A percentile compares a stretch with the other conserved stretches of the same genome.
These are phyloP conservation scores for Chelon auratus DNA, from an alignment of 2,797 vertebrate genomes.

Conservation along the genomic window DNA sequence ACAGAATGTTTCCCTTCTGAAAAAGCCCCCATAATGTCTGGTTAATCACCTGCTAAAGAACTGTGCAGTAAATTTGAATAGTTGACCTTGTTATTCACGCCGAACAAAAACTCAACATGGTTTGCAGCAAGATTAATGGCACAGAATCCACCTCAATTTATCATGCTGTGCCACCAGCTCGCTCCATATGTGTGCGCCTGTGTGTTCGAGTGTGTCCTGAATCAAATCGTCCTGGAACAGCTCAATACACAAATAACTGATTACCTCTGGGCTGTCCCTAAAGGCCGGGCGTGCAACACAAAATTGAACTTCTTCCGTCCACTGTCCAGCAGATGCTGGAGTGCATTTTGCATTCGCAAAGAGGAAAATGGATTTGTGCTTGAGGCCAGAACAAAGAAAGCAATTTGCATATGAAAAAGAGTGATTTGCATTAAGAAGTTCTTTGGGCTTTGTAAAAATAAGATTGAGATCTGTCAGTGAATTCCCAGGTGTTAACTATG, in stretches of 20 bases:
- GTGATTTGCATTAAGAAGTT: conserved; percentile 16
- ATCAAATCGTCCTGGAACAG: conserved; percentile 49
- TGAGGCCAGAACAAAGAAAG: conserved; percentile 6
- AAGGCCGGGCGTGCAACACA: conserved; percentile 24
- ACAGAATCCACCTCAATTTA: conserved; percentile 49
- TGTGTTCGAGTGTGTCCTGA: conserved; percentile 48
- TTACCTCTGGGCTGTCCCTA: conserved; percentile 36
- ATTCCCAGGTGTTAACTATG: conserved; percentile 1
- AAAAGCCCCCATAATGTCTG: background rate
- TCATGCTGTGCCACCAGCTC: conserved; percentile 43
- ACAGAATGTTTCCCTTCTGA: no score
- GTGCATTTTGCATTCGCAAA: conserved; percentile 8
- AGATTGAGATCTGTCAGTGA: conserved; percentile 2
- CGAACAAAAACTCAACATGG: conserved; percentile 50
- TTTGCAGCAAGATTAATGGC: conserved; percentile 66
- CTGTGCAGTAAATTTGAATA: conserved; percentile 19
- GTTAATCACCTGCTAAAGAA: conserved; percentile 33
- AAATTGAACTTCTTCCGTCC: conserved; percentile 24
- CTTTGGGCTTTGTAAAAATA: conserved; percentile 9
- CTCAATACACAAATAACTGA: conserved; percentile 64
- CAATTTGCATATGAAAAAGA: background rate
- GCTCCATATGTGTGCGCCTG: conserved; percentile 20
- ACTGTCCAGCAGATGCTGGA: conserved; percentile 4
- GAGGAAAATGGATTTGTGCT: background rate
- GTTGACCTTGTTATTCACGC: conserved; percentile 51